Base-by-base conservation (phyloP, 2,797 vertebrate species). In the Coracias cyanogaster region DNA sequence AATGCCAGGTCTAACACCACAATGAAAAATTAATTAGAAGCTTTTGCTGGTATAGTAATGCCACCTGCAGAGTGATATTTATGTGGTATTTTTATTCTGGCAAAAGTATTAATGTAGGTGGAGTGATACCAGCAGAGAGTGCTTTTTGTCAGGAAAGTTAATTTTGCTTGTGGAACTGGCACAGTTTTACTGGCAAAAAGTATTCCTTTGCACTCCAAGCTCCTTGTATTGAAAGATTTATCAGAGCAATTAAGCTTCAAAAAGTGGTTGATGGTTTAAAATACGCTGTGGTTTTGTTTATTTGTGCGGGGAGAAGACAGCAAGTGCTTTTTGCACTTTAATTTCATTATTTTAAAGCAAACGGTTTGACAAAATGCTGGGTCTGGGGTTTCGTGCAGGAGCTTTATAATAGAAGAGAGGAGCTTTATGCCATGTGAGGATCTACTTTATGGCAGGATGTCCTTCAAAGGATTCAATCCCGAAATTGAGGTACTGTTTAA, bases 391-490 rank as follows among this genome's bases (percentile, higher is more conserved):
- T 94, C 82, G 12, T 83, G 66, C 92, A 99, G 99, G 98, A 99
- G 98, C 96, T 96, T 98, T 93, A 98, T 99, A 80, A 96, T 99
- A 67, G 99, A 99, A 98, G 99, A 99, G 97, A 98, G 97, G 95
- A 99, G 99, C 89, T 99, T 99, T 73, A 97, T 97, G 41, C 98
- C 98, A 5, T 99, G 99, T 97, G 99, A 99, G 96, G 99, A 99
- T 54, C 98, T 99, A 87, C 97, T 98, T 52, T 99, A 98, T 80
- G 99, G 99, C 57, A 98, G 99, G 91, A 98, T 99, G 97, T 99
- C 99, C 10, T 99, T 99, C 97, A 99, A 98, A 92, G 99, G 99
- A 25, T 99, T 99, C 93, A 99, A 99, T 95, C 99, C 99, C 39
- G 99, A 99, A 91, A 97, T 99, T 41, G 99, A 99, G 99, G 99